A percentile compares a stretch with the other conserved stretches of the same genome.
phyloP scores from a whole-genome alignment of 2,888 invertebrate genomes.

The Andrena trimmerana region DNA sequence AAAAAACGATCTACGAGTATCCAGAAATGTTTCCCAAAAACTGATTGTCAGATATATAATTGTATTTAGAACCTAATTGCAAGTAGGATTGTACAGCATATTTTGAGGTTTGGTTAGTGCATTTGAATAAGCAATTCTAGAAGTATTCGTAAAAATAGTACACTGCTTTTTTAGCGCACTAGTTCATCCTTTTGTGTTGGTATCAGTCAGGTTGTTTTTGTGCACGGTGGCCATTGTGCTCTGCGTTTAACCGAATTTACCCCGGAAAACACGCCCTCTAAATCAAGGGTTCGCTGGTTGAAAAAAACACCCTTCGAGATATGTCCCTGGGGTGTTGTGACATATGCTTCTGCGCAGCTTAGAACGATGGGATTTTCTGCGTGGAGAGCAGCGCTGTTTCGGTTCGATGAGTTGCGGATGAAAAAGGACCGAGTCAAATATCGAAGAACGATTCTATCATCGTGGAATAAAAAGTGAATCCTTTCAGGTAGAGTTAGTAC shows the following conservation, averaged over 20 bases:
- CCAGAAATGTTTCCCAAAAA: neutral
- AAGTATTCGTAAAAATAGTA: too few species aligned
- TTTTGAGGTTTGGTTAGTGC: too few species aligned
- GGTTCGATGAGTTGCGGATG: constrained; percentile 5
- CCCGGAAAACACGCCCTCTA: constrained; percentile 69
- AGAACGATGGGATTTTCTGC: constrained; percentile 56
- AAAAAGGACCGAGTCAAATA: constrained; percentile 7
- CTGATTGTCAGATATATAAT: constrained; percentile 2
- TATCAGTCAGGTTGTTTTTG: constrained; percentile 26
- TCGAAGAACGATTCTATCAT: neutral
- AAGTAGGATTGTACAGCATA: too few species aligned
- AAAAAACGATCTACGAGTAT: constrained; percentile 23
- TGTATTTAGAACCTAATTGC: too few species aligned
- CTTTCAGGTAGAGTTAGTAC: neutral
- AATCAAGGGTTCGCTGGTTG: constrained; percentile 68
- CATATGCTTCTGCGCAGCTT: constrained; percentile 65
- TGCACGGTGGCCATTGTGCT: constrained; percentile 54
- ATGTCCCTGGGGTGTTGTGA: constrained; percentile 63
- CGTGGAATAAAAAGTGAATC: neutral
- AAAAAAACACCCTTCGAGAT: constrained; percentile 72
- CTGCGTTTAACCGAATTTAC: constrained; percentile 66
- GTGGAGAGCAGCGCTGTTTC: constrained; percentile 38
- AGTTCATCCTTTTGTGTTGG: neutral
- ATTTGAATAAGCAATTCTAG: too few species aligned
- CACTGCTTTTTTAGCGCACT: neutral